Evolutionary conservation across 1,140 invertebrate genomes (phyloP).

Genomic region (Fopius arisanus): DNA sequence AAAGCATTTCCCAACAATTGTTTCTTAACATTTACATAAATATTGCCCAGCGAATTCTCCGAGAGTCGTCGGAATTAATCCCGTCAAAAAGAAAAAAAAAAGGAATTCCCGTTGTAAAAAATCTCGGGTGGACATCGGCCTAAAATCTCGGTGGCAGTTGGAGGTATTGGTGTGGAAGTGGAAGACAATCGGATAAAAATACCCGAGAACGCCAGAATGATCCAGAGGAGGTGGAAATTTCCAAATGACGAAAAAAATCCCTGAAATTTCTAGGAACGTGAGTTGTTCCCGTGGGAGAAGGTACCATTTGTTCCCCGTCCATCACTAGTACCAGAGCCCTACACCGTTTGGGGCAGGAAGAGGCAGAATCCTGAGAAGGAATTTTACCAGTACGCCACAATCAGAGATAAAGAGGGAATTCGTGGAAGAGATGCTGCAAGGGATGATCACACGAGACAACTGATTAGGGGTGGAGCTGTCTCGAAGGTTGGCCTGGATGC

Average conservation of each 20-base stretch:
- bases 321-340: slow-evolving; percentile 79
- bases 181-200: slow-evolving; percentile 22
- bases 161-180: slow-evolving; percentile 32
- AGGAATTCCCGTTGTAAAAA: too few species aligned
- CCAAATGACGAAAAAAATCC: background rate
- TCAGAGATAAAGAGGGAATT: slow-evolving; percentile 53
- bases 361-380: slow-evolving; percentile 58
- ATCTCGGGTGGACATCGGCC: too few species aligned
- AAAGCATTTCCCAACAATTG: too few species aligned
- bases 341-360: slow-evolving; percentile 79
- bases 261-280: slow-evolving; percentile 76
- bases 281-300: slow-evolving; percentile 82
- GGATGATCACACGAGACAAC: slow-evolving; percentile 56
- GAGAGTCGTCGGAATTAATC: too few species aligned
- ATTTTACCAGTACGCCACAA: slow-evolving; percentile 59
- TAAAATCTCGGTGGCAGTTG: background rate
- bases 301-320: slow-evolving; percentile 83
- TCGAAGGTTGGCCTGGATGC: slow-evolving; percentile 57
- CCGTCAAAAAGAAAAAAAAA: too few species aligned
- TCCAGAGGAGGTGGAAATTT: background rate
- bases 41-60: too few species aligned
- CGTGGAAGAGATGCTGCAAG: slow-evolving; percentile 55
- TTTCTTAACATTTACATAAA: too few species aligned
- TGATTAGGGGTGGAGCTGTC: slow-evolving; percentile 57
- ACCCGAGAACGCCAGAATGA: background rate